Conservation (phyloP, 2,113 vertebrate genomes). For the Chionomys nivalis region DNA sequence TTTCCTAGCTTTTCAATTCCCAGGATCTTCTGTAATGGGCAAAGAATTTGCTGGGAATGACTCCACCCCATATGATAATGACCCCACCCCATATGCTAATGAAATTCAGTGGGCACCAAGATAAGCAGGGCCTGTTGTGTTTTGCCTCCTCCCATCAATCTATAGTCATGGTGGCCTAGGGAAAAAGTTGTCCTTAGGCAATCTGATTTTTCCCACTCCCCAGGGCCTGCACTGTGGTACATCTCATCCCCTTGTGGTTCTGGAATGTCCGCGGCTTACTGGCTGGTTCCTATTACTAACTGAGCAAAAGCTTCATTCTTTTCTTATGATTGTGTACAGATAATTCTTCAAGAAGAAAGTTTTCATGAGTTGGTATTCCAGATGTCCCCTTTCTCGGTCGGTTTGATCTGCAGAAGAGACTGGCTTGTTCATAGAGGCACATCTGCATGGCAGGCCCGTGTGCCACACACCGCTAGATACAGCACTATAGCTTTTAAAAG, state of each 20-base stretch:
- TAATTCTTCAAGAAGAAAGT: not conserved
- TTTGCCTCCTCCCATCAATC: not conserved
- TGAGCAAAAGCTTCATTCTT: not conserved
- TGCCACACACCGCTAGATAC: no score
- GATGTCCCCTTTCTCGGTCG: not conserved
- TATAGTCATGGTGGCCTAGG: not conserved
- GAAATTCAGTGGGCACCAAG: not conserved
- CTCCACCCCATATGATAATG: not conserved
- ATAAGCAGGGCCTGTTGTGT: fast-evolving
- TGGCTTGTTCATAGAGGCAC: not conserved
- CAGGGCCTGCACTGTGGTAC: no score
- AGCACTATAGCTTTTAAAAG: not conserved
- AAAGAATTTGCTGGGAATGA: conserved; percentile 12
- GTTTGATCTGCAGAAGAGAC: not conserved
- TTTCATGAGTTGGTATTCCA: not conserved
- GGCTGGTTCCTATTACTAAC: not conserved
- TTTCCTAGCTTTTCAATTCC: not conserved
- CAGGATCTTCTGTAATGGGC: not conserved
- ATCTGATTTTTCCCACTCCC: not conserved
- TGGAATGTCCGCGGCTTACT: not conserved
- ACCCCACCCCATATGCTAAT: not conserved
- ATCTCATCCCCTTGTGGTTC: not conserved
- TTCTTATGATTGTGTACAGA: not conserved
- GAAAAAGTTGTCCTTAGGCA: not conserved
- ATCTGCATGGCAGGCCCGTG: not conserved